Percentiles rank a stretch among this genome's conserved stretches.
Conservation (phyloP, 2,113 vertebrate species). For the Seriola quinqueradiata region DNA sequence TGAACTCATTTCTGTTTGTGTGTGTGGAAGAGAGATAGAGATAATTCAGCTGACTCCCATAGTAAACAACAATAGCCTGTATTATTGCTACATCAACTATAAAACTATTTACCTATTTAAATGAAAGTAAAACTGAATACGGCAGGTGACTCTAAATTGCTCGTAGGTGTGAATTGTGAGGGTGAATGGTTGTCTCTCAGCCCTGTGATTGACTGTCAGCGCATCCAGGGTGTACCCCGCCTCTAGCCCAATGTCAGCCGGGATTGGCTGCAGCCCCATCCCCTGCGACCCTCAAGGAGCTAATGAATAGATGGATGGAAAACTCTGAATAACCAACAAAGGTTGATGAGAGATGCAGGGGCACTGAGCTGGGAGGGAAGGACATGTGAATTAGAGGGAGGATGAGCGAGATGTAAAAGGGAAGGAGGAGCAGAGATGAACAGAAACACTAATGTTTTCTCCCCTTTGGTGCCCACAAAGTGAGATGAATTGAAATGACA, state of each 20-base stretch:
- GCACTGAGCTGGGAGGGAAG: not conserved
- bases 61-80: constrained; percentile 9
- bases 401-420: not conserved
- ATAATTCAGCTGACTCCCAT: constrained; percentile 12
- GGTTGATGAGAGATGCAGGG: not conserved
- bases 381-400: constrained; percentile 15
- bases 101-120: constrained; percentile 22
- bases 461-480: not conserved
- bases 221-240: too few relatives aligned
- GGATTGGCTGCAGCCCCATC: not conserved
- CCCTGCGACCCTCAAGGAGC: not conserved
- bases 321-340: constrained; percentile 28
- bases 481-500: not conserved
- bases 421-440: not conserved
- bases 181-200: not conserved
- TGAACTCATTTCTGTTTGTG: not conserved
- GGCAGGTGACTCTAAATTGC: not conserved
- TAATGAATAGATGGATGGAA: not conserved
- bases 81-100: constrained; percentile 16
- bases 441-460: constrained; percentile 17
- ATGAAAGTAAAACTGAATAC: constrained; percentile 10
- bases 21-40: not conserved
- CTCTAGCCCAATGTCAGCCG: not conserved
- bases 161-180: not conserved
- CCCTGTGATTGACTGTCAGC: not conserved